Evolutionary conservation across 2,888 invertebrate species (phyloP), one percentile per base, ranked within the genome.

Genomic region (Sinelater perroti): DNA sequence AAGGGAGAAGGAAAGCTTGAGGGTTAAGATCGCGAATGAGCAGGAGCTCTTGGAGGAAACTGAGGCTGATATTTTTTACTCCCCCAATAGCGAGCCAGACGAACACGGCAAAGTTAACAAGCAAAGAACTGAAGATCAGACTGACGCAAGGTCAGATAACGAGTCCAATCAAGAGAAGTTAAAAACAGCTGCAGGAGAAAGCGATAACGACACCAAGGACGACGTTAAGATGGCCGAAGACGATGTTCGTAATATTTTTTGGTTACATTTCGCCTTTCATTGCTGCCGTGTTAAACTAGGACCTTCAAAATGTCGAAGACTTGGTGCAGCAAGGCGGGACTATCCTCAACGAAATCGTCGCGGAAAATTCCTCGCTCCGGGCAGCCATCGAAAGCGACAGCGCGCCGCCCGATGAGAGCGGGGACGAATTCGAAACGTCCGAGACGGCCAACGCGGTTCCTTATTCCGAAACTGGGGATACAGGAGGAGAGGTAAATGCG

Each of bases 221-320:
- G 67, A 66, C 59, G 57, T 14, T 8, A 57, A 56, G 33, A 50
- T 60, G 52, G 56, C 55, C 1, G 60, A 56, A 0, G 56, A 60
- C 10, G 56, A 13, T n/a, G 20, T 18, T 0, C 3, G 0, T 13
- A 36, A 28, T 13, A 26, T 0, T n/a, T 21, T 40, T 0, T n/a
- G n/a, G n/a, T n/a, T n/a, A n/a, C n/a, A n/a, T n/a, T n/a, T n/a
- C n/a, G n/a, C n/a, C n/a, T n/a, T 35, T 35, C 17, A 2, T 35
- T 17, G 6, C 14, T 35, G 6, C n/a, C 36, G 2, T 20, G 7
- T 5, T 4, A 7, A 7, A 10, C 38, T 72, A 72, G 56, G 72
- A 73, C n/a, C 56, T 76, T 38, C 65, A 68, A 58, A 74, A 74
- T 56, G 72, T 75, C 0, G 75, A 76, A 63, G 51, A 72, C 40